Evolutionary conservation across 2,888 invertebrate species (phyloP).

Genomic region (Xanthia icteritia): DNA sequence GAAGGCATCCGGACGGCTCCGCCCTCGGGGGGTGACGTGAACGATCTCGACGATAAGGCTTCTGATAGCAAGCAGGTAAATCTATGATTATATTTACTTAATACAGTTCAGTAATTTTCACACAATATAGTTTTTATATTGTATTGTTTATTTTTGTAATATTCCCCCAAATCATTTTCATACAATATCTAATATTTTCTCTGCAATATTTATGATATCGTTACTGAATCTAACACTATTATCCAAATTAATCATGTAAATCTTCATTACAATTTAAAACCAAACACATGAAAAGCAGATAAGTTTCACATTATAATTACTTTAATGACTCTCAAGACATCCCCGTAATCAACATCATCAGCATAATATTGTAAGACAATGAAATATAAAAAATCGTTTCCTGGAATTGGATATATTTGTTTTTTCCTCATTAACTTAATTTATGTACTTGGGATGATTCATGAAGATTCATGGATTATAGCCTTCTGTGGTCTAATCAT

Average conservation of each 20-base stretch:
- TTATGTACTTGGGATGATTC: conserved; percentile 44
- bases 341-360: neutral
- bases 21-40: conserved; percentile 87
- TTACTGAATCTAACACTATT: neutral
- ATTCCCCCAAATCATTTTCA: neutral
- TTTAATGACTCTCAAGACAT: neutral
- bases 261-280: neutral
- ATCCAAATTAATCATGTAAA: conserved; percentile 3
- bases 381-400: conserved; percentile 7
- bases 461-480: conserved; percentile 54
- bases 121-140: neutral
- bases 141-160: neutral
- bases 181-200: conserved; percentile 4
- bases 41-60: conserved; percentile 85
- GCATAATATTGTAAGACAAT: neutral
- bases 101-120: neutral
- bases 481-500: conserved; percentile 44
- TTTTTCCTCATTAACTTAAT: conserved; percentile 42
- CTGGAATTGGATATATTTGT: conserved; percentile 11
- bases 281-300: neutral
- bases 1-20: conserved; percentile 87
- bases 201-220: neutral
- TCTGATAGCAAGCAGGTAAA: conserved; percentile 87
- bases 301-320: neutral
- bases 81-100: conserved; percentile 35